A percentile compares a stretch with the other conserved stretches of the same genome.
Conservation (phyloP, 2,797 vertebrate species). For the Ptychobarbus kaznakovi region DNA sequence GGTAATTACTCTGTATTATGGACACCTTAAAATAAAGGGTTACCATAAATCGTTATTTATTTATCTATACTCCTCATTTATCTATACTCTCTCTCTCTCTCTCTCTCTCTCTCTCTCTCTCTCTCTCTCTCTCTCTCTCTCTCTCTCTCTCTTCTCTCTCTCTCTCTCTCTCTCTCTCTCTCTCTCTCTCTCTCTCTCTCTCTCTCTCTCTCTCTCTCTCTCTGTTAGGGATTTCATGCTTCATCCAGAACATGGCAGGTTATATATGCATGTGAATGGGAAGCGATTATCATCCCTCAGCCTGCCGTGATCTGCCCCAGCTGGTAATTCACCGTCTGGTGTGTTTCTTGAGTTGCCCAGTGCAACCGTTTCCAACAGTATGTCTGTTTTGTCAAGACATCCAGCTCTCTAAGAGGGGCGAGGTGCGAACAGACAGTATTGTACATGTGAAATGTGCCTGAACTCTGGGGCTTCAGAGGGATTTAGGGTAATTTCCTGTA, state of each 20-base stretch:
- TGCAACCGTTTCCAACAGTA: conserved; percentile 35
- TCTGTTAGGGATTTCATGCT: conserved; percentile 34
- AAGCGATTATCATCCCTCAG: conserved; percentile 50
- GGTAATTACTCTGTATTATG: too few species aligned
- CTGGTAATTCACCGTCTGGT: conserved; percentile 31
- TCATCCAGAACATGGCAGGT: conserved; percentile 45
- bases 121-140: too few species aligned
- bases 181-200: too few species aligned
- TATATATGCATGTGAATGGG: conserved; percentile 50
- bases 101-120: too few species aligned
- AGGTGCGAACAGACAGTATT: conserved; percentile 74
- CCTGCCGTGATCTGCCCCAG: conserved; percentile 57
- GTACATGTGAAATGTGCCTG: conserved; percentile 71
- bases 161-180: too few species aligned
- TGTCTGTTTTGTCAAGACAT: conserved; percentile 43
- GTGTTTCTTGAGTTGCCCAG: conserved; percentile 52
- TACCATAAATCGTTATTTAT: neutral
- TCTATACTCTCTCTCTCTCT: neutral
- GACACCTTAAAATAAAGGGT: too few species aligned
- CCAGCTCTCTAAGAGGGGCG: conserved; percentile 56
- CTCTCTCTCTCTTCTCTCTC: too few species aligned
- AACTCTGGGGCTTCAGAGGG: conserved; percentile 68
- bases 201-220: neutral
- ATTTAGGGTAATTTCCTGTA: conserved; percentile 78
- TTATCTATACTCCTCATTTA: neutral